Percentiles rank a stretch among this genome's conserved stretches.
Evolutionary conservation across 2,113 vertebrate species (phyloP).

Genomic region (Heterocephalus glaber): DNA sequence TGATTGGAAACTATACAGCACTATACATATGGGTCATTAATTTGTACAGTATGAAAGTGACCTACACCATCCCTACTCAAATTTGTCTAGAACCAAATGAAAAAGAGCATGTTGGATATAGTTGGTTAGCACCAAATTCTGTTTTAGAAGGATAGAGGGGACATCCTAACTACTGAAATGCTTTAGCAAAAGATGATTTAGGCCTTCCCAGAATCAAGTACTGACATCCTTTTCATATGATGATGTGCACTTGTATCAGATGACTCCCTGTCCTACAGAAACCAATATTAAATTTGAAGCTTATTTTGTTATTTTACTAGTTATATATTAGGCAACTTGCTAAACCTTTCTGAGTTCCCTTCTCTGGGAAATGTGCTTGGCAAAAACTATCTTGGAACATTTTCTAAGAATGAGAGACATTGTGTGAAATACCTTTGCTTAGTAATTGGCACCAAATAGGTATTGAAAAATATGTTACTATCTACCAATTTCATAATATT

Average conservation of each 20-base stretch:
- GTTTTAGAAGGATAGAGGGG: background rate
- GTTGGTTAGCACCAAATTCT: background rate
- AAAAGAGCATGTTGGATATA: background rate
- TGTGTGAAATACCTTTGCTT: background rate
- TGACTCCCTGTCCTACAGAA: background rate
- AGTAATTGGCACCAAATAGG: background rate
- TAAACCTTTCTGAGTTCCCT: background rate
- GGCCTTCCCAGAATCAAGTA: background rate
- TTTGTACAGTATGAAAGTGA: conserved; percentile 5
- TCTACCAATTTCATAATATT: background rate
- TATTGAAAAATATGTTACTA: background rate
- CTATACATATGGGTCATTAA: background rate
- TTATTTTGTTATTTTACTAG: background rate
- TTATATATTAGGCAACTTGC: background rate
- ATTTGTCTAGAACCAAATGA: background rate
- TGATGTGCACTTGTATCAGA: background rate
- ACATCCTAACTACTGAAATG: background rate
- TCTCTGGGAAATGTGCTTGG: background rate
- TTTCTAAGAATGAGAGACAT: background rate
- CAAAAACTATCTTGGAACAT: background rate
- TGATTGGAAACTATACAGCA: background rate
- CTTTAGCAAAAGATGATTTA: background rate
- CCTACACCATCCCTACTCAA: background rate
- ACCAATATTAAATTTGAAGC: background rate
- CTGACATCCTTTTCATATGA: background rate